Base-by-base conservation (phyloP, 2,888 invertebrate genomes). In the Troilus luridus region DNA sequence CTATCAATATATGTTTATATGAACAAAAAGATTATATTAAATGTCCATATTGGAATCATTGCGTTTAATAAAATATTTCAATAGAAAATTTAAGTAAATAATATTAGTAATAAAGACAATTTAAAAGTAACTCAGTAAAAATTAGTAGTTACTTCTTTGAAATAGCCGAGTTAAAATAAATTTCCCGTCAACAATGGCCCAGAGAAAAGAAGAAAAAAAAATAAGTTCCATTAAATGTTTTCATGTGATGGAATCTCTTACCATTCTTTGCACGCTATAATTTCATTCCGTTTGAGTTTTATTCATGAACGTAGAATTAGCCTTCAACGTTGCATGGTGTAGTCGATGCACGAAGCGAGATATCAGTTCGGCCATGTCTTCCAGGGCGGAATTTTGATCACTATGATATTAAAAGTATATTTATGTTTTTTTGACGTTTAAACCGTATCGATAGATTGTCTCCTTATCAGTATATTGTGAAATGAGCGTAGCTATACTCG, bases 311-410 rank as follows among this genome's bases (percentile, higher is more conserved):
- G 56, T 56, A n/a, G 85, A 56, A 85, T 85, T 56, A 85, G 85
- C n/a, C 85, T 58, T n/a, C 14, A 56, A 54, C 85, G 56, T 85
- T n/a, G 56, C 85, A 56, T 54, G 81, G 81, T 41, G 54, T 41
- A 21, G 10, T 56, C 85, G 85, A 85, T 85, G 85, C 85, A 85
- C 85, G 85, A 85, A 85, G 85, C n/a, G 12, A 85, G 85, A 85
- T 85, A 85, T 85, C 85, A 56, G 17, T 77, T 77, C 17, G 14
- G 72, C 8, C 72, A 41, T 41, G 27, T 41, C 41, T 41, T 77
- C 72, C 72, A 27, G 27, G 72, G 27, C 72, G 72, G 72, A 77
- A 41, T 77, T 77, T 77, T 19, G 72, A 41, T 17, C 27, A 41
- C 14, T 77, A 77, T 5, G 41, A 17, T 17, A 77, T 41, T 41